Conservation (phyloP, 2,113 vertebrate genomes). For the Tragelaphus strepsiceros region DNA sequence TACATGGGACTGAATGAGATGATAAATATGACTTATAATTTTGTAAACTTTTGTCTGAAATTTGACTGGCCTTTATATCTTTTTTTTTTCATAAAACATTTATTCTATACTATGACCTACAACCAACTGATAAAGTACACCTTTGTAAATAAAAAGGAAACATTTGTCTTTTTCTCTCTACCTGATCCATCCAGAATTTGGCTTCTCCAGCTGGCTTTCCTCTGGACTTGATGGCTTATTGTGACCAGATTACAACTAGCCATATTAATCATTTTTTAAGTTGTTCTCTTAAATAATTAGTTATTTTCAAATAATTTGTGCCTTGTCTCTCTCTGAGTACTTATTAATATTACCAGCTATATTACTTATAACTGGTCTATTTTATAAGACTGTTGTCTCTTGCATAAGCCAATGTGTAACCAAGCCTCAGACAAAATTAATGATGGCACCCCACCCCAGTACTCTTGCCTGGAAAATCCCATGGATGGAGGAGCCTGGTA, state of each 20-base stretch:
- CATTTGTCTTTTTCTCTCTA: not conserved
- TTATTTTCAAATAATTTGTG: not conserved
- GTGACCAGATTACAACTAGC: not conserved
- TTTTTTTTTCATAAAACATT: not conserved
- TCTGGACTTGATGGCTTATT: not conserved
- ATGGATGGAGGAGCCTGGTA: too few species aligned
- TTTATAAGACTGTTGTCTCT: not conserved
- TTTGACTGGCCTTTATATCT: not conserved
- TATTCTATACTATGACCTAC: not conserved
- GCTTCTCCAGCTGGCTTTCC: not conserved
- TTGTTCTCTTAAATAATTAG: not conserved
- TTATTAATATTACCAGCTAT: not conserved
- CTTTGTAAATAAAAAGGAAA: not conserved
- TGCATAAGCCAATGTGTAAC: not conserved
- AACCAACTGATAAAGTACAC: not conserved
- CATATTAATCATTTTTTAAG: not conserved
- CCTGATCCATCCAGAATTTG: not conserved
- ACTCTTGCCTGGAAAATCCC: too few species aligned
- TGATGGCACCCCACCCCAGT: not conserved
- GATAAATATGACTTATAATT: not conserved
- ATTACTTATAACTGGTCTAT: not conserved
- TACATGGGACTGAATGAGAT: not conserved
- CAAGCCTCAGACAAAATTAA: not conserved
- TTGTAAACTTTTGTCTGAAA: not conserved
- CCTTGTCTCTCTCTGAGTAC: not conserved